Evolutionary conservation across 1,140 invertebrate genomes (phyloP).

Genomic region (Belonocnema kinseyi): DNA sequence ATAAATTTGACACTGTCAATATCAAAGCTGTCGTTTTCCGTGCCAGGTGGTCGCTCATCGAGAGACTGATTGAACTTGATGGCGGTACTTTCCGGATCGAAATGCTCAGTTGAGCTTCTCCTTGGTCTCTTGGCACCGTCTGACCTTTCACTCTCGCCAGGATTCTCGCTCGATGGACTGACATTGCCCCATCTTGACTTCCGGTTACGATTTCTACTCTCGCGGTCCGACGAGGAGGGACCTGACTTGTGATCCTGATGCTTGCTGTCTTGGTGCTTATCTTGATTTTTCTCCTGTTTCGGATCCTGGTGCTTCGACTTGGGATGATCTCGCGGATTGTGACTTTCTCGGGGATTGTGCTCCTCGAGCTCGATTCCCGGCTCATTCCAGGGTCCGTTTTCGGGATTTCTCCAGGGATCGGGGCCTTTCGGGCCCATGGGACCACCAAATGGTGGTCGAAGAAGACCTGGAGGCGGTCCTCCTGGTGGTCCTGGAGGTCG

Average conservation of each 20-base stretch:
- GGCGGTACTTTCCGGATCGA: neutral
- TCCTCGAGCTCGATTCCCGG: conserved; percentile 46
- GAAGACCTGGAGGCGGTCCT: conserved; percentile 37
- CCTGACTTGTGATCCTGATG: conserved; percentile 48
- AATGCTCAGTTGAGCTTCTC: neutral
- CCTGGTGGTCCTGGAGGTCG: conserved; percentile 60
- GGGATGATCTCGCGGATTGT: conserved; percentile 37
- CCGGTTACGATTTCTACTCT: conserved; percentile 64
- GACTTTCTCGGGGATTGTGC: conserved; percentile 53
- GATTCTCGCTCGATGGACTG: conserved; percentile 63
- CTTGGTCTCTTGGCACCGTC: neutral
- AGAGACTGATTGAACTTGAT: conserved; percentile 9
- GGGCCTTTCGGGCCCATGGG: conserved; percentile 32
- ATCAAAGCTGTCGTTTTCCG: conserved; percentile 15
- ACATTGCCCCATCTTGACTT: conserved; percentile 73
- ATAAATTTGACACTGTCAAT: neutral
- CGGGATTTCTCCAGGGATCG: conserved; percentile 60
- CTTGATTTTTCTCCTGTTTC: conserved; percentile 31
- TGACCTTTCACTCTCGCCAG: conserved; percentile 33
- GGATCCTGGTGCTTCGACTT: conserved; percentile 47
- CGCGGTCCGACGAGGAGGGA: conserved; percentile 53
- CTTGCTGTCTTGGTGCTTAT: conserved; percentile 27
- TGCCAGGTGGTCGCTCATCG: conserved; percentile 23
- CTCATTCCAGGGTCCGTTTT: conserved; percentile 57
- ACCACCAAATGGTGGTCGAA: conserved; percentile 64